Base-by-base conservation (phyloP, 2,888 invertebrate species). In the Spodoptera exigua region DNA sequence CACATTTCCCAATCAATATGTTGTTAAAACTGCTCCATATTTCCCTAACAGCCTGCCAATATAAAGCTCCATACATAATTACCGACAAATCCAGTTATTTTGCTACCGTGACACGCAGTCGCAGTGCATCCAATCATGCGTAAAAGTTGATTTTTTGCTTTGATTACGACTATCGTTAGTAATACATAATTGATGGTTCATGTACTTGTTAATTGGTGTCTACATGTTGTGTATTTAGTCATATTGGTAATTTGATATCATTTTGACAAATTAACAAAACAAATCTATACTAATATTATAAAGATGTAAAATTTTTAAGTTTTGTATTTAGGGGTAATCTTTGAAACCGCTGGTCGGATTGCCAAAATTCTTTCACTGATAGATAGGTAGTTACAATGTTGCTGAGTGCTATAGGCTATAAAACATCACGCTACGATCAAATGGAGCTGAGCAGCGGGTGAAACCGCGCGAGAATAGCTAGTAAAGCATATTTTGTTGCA, bases 11-110 rank as follows among this genome's bases (percentile, higher is more conserved):
- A 14, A 45, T 36, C 47, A 61, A 16, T 54, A 48, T 21, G 53
- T 55, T n/a, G 48, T 58, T 48, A 48, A 52, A 37, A 4, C 17
- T 60, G 65, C 27, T 35, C 61, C 54, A 59, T 70, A 67, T 69
- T 58, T 55, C 36, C 59, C 59, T 53, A 62, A 46, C 61, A 34
- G 37, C 41, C 52, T 13, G 40, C 34, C 53, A 63, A 34, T 48
- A 64, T 51, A 60, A 72, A 57, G 62, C 40, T 40, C 44, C 43
- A 27, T 27, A 27, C 48, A 51, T 68, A 68, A 71, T 72, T 64
- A 60, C 37, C 44, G 40, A 53, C 58, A 67, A 71, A 61, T 61
- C 71, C 64, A 60, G 71, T 72, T 68, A 68, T 72, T 66, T 56
- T 18, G 48, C 44, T 69, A 55, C 43, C 57, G 39, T 34, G 60